These are phyloP conservation scores for Aldabrachelys gigantea DNA, from an alignment of 2,113 vertebrate genomes.

Conservation along the genomic window DNA sequence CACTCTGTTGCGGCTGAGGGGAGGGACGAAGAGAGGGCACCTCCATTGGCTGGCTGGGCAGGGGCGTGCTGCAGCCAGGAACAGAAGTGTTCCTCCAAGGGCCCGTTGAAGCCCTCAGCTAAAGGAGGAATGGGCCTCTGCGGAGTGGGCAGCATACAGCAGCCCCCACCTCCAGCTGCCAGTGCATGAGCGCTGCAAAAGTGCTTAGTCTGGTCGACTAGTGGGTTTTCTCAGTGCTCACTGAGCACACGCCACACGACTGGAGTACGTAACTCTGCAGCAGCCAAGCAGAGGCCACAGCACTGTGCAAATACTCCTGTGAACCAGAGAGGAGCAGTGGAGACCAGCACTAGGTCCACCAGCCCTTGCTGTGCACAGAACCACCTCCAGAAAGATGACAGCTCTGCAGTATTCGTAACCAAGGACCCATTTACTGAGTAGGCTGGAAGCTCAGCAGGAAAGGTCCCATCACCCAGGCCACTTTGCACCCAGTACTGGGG, in stretches of 20 bases:
- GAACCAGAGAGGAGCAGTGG: not conserved
- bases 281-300: not conserved
- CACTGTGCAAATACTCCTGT: not conserved
- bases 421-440: not conserved
- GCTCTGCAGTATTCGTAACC: not conserved
- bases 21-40: not conserved
- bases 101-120: not conserved
- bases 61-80: no score
- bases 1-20: not conserved
- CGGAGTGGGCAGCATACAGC: no score
- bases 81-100: no score
- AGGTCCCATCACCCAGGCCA: not conserved
- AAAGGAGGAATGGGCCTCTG: no score
- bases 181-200: not conserved
- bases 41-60: no score
- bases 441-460: not conserved
- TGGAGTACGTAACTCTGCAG: no score
- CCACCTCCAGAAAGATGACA: not conserved
- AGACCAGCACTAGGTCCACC: not conserved
- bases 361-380: not conserved
- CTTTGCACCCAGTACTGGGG: not conserved
- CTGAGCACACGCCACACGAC: rapidly evolving
- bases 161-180: not conserved
- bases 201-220: no score
- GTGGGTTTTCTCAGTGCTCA: no score